Evolutionary conservation across 2,888 invertebrate genomes (phyloP).

Genomic region (Poecilus cupreus): DNA sequence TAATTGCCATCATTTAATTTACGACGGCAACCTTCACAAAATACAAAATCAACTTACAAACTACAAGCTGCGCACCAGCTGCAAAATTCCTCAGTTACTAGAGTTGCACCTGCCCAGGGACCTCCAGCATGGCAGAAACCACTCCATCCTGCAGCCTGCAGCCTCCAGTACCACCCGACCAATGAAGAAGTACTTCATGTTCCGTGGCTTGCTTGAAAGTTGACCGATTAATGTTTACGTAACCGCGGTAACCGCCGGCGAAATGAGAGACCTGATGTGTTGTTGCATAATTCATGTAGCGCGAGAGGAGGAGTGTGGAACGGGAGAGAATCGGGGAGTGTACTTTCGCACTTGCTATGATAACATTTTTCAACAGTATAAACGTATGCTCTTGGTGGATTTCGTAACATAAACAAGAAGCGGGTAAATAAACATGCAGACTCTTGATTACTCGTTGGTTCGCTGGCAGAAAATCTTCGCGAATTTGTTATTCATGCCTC

Average conservation of each 20-base stretch:
- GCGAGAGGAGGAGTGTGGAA: slow-evolving; percentile 1
- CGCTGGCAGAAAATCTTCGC: too few relatives aligned
- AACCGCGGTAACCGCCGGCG: slow-evolving; percentile 30
- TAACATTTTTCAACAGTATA: too few relatives aligned
- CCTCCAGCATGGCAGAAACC: background rate
- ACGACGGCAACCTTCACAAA: background rate
- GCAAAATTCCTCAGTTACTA: background rate
- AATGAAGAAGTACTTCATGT: too few relatives aligned
- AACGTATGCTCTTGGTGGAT: too few relatives aligned
- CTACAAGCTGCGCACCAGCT: background rate
- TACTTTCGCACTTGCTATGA: too few relatives aligned
- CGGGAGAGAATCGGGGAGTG: background rate
- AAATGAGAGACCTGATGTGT: slow-evolving; percentile 11
- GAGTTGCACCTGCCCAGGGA: background rate
- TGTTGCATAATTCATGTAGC: slow-evolving; percentile 41
- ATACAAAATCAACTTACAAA: background rate
- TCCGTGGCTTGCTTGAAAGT: background rate
- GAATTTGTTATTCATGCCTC: slow-evolving; percentile 20
- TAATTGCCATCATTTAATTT: too few relatives aligned
- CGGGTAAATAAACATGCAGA: too few relatives aligned
- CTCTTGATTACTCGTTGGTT: too few relatives aligned
- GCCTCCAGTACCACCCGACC: background rate
- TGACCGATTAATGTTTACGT: slow-evolving; percentile 48
- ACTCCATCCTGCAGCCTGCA: background rate
- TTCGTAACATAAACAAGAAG: too few relatives aligned